Percentiles rank a stretch among this genome's conserved stretches.
These are phyloP conservation scores for Scaptodrosophila latifasciaeformis DNA, from an alignment of 2,888 invertebrate genomes.

Conservation along the genomic window DNA sequence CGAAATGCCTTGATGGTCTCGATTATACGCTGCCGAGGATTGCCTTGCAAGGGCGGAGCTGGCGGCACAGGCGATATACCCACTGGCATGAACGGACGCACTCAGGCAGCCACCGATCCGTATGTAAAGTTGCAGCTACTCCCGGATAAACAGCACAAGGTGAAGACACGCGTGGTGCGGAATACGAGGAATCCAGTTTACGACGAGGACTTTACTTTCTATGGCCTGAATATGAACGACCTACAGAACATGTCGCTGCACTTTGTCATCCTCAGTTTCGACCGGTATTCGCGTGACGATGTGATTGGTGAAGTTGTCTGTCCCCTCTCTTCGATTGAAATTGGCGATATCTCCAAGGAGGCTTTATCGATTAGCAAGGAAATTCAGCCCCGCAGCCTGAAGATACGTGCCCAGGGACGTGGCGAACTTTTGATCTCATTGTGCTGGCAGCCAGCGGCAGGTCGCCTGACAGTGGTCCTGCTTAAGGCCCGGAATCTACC, in stretches of 20 bases:
- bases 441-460: constrained; percentile 98
- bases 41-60: constrained; percentile 79
- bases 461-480: constrained; percentile 95
- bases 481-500: constrained; percentile 98
- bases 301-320: constrained; percentile 98
- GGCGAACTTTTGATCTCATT: constrained; percentile 96
- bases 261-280: constrained; percentile 95
- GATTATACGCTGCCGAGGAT: constrained; percentile 90
- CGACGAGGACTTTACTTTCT: constrained; percentile 99
- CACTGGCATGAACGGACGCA: constrained; percentile 74
- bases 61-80: constrained; percentile 78
- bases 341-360: constrained; percentile 84
- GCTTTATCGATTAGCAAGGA: constrained; percentile 89
- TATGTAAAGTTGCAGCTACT: constrained; percentile 98
- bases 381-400: constrained; percentile 93
- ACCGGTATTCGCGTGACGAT: constrained; percentile 98
- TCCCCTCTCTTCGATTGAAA: constrained; percentile 81
- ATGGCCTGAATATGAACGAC: constrained; percentile 91
- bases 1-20: constrained; percentile 94
- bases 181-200: constrained; percentile 97
- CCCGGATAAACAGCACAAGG: constrained; percentile 98
- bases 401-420: constrained; percentile 94
- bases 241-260: constrained; percentile 92
- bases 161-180: constrained; percentile 95
- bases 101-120: constrained; percentile 82